Evolutionary conservation across 2,797 vertebrate genomes (phyloP).

Genomic region (Carcharodon carcharias): DNA sequence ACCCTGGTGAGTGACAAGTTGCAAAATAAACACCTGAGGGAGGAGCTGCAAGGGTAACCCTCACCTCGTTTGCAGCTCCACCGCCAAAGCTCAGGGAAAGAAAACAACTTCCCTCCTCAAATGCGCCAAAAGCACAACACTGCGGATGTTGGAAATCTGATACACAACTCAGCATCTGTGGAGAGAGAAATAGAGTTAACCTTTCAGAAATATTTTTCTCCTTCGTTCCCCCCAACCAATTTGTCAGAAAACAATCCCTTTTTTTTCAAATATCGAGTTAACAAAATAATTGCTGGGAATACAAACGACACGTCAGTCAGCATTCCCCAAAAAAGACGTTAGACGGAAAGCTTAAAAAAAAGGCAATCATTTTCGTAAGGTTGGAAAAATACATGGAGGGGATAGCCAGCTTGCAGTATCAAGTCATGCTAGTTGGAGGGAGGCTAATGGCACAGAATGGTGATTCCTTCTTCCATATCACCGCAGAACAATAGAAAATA

Average conservation of each 20-base stretch:
- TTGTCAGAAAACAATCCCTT: too few species aligned
- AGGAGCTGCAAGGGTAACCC: neutral
- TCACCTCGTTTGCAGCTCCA: neutral
- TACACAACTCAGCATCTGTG: too few species aligned
- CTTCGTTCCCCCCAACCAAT: too few species aligned
- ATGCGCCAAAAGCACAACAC: too few species aligned
- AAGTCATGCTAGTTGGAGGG: neutral
- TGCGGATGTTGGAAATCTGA: too few species aligned
- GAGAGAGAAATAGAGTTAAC: too few species aligned
- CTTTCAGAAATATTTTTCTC: neutral
- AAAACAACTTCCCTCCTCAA: neutral
- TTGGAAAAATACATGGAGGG: neutral
- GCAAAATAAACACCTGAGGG: neutral
- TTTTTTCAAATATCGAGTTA: too few species aligned
- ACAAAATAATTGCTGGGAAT: too few species aligned
- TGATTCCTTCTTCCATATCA: neutral
- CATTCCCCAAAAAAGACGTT: neutral
- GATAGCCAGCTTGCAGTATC: neutral
- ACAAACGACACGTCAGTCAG: too few species aligned
- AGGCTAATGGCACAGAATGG: neutral
- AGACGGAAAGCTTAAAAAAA: neutral
- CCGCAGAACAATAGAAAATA: neutral
- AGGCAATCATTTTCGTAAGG: neutral
- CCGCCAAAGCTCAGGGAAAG: neutral
- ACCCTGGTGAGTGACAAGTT: neutral